These are phyloP conservation scores for Torymus texanus DNA, from an alignment of 2,888 invertebrate species.

Conservation along the genomic window DNA sequence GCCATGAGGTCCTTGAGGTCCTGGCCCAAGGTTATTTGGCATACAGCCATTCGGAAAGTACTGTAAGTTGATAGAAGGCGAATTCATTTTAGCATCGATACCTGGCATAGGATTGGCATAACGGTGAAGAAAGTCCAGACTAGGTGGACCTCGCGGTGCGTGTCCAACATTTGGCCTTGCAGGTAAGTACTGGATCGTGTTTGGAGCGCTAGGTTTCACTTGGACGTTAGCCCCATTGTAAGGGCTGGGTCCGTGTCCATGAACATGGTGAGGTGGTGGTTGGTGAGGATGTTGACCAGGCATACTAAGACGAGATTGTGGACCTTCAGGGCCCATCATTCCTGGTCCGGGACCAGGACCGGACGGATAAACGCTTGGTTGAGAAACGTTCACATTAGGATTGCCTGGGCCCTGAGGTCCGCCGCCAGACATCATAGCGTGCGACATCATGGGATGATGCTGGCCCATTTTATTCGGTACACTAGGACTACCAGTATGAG, in stretches of 20 bases:
- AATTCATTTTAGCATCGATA: constrained; percentile 83
- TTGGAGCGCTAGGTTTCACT: constrained; percentile 96
- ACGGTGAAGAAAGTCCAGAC: constrained; percentile 91
- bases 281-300: constrained; percentile 58
- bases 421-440: constrained; percentile 68
- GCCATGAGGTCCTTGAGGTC: constrained; percentile 69
- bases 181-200: constrained; percentile 98
- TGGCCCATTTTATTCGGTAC: constrained; percentile 69
- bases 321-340: constrained; percentile 74
- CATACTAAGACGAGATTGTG: constrained; percentile 75
- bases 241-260: constrained; percentile 75
- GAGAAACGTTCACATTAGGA: constrained; percentile 46
- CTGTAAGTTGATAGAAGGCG: constrained; percentile 80
- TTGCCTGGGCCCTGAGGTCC: constrained; percentile 76
- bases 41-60: constrained; percentile 83
- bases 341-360: constrained; percentile 74
- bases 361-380: constrained; percentile 71
- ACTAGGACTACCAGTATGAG: constrained; percentile 72
- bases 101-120: constrained; percentile 85
- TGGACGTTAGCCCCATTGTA: constrained; percentile 87
- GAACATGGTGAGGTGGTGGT: constrained; percentile 56
- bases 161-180: constrained; percentile 91
- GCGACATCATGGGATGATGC: constrained; percentile 69
- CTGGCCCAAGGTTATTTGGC: constrained; percentile 72
- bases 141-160: constrained; percentile 87